Base-by-base conservation (phyloP, 2,888 invertebrate species). In the Norana najaformis region DNA sequence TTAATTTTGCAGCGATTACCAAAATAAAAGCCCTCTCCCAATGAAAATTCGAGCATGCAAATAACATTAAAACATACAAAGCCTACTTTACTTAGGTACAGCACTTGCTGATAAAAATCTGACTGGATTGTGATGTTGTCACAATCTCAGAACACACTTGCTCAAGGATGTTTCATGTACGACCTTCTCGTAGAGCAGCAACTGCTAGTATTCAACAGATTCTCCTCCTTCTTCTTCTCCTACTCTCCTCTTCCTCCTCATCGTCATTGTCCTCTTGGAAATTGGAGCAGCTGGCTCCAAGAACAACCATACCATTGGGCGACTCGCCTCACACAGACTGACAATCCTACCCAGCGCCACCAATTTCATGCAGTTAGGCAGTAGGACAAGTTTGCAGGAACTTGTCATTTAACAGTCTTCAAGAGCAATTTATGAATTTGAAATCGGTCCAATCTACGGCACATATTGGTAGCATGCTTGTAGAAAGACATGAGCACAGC, bases 401-500 rank as follows among this genome's bases (percentile, higher is more conserved):
- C 85, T 14, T 85, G 85, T 35, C 85, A 5, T 6, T 85, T 14
- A 36, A 36, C 37, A 37, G 37, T 36, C 35, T 18, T 85, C 85
- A 36, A 85, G 18, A 85, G 36, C 35, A 85, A 36, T 85, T 85
- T 85, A 85, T 36, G 37, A 85, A 85, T 85, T 85, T 37, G 16
- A 85, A 85, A 85, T 37, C 85, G 34, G 85, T 36, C 85, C 37
- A 85, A 85, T 85, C 85, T 85, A 85, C 85, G 85, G 85, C 85
- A 85, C 35, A 85, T 18, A 85, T 85, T 13, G 85, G 85, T 37
- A 37, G 85, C 85, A 85, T 85, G 85, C 85, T 36, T 85, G 4
- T 18, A 36, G 37, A 85, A 85, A 85, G 85, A 37, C 0, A 36
- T 85, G 20, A 85, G 85, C 85, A 85, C 34, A 85, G 85, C 85